Evolutionary conservation across 1,140 invertebrate genomes (phyloP), one percentile per base, ranked within the genome.

Genomic region (Rhyzopertha dominica): DNA sequence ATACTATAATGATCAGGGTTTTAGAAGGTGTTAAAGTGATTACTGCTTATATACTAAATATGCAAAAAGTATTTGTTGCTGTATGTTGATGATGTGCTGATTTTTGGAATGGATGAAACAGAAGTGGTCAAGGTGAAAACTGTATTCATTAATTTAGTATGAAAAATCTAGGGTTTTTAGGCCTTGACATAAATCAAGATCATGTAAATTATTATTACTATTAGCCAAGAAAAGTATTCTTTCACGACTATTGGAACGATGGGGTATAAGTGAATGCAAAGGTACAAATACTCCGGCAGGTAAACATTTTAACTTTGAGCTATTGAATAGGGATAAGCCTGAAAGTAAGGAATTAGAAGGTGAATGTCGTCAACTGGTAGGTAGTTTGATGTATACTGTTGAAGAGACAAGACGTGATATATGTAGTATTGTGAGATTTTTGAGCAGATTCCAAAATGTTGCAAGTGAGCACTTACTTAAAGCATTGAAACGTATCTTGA

Each of bases 71-170:
- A 60, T 47, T 23, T 59, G 13, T 18, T 60, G 19, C 31, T 63
- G 10, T 61, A 56, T 48, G 53, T 61, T 4, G 62, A 64, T 39
- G 59, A 66, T 49, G 25, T 64, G 20, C 24, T 63, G 13, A 47
- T 63, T 14, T 47, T 50, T 22, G 39, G 53, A 30, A 32, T 46
- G 43, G 43, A 63, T 43, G 39, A 42, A 42, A 10, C 35, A 17
- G 23, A 46, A 38, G 36, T 46, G 24, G 22, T 42, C n/a, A 24
- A 13, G n/a, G 8, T 47, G 18, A 47, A 55, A 47, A 13, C 12
- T 22, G 28, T 24, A 36, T 41, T 56, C 8, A 13, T 25, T 48
- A 50, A 49, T 56, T 58, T 36, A 18, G 23, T 2, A 56, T 58
- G 50, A 56, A 55, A 41, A 53, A 56, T 24, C 37, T 56, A 30